Percentiles rank a stretch among this genome's conserved stretches.
Evolutionary conservation across 2,797 vertebrate species (phyloP).

Genomic region (Poeciliopsis turneri): DNA sequence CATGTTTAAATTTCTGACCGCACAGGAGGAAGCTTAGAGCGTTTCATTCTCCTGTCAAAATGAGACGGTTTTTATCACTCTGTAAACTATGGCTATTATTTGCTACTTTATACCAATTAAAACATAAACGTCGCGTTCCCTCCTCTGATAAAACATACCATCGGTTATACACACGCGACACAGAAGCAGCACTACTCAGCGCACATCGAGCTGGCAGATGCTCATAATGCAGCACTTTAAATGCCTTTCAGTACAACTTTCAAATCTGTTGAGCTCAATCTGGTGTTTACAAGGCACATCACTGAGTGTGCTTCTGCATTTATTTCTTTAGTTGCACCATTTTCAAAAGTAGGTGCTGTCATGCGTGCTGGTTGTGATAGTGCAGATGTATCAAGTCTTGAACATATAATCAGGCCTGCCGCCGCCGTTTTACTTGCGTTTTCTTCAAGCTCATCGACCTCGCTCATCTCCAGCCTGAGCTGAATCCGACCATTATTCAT

Average conservation of each 20-base stretch:
- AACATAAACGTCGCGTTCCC: conserved; percentile 15
- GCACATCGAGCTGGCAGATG: conserved; percentile 6
- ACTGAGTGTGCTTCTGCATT: conserved; percentile 25
- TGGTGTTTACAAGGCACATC: conserved; percentile 3
- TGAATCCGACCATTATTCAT: conserved; percentile 43
- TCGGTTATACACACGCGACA: conserved; percentile 38
- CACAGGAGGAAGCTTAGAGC: neutral
- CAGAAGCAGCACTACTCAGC: conserved; percentile 34
- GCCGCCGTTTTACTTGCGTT: conserved; percentile 18
- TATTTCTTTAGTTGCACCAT: conserved; percentile 4
- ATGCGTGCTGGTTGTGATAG: conserved; percentile 26
- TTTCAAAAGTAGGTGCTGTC: conserved; percentile 46
- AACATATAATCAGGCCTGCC: conserved; percentile 51
- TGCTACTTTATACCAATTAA: neutral
- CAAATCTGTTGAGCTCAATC: conserved; percentile 48
- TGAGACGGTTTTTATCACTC: neutral
- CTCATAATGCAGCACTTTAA: conserved; percentile 23
- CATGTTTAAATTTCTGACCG: neutral
- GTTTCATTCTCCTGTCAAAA: neutral
- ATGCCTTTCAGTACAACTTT: conserved; percentile 48
- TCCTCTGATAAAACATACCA: conserved; percentile 28
- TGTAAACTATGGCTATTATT: neutral
- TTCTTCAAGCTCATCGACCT: conserved; percentile 10
- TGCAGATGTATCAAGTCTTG: conserved; percentile 62
- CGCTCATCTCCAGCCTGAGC: conserved; percentile 22